These are phyloP conservation scores for Callopanchax toddi DNA, from an alignment of 2,113 vertebrate species.

Conservation along the genomic window DNA sequence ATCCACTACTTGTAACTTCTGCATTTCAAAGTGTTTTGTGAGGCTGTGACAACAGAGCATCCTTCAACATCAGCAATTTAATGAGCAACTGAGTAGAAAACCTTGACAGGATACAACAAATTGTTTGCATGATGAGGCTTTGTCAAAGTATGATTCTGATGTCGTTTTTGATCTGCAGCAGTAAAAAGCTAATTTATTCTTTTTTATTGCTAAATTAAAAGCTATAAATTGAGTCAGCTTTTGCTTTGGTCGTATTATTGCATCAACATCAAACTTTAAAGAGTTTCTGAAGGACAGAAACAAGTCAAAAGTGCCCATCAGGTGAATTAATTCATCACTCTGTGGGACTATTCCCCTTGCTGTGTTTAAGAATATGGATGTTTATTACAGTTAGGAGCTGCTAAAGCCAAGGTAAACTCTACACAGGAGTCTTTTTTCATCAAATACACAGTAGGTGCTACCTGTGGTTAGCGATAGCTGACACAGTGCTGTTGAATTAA, in stretches of 20 bases:
- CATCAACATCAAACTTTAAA: neutral
- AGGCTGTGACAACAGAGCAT: too few relatives aligned
- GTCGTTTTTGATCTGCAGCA: too few relatives aligned
- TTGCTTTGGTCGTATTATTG: neutral
- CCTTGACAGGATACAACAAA: too few relatives aligned
- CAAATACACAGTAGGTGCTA: neutral
- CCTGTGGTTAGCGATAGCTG: neutral
- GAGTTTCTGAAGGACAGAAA: neutral
- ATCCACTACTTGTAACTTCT: too few relatives aligned
- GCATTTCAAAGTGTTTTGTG: too few relatives aligned
- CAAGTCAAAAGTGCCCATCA: neutral
- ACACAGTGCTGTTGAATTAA: neutral
- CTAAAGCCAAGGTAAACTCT: neutral
- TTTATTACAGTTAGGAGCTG: neutral
- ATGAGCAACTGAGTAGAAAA: too few relatives aligned
- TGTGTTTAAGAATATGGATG: neutral
- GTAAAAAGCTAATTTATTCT: neutral
- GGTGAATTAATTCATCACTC: neutral
- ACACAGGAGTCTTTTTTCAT: too few relatives aligned
- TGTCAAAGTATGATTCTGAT: too few relatives aligned
- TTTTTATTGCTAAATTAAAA: neutral
- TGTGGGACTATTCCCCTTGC: neutral
- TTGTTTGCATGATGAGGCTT: too few relatives aligned
- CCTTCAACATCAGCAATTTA: too few relatives aligned
- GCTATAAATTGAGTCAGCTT: neutral